Evolutionary conservation across 2,888 invertebrate species (phyloP).

Genomic region (Noctua janthe): DNA sequence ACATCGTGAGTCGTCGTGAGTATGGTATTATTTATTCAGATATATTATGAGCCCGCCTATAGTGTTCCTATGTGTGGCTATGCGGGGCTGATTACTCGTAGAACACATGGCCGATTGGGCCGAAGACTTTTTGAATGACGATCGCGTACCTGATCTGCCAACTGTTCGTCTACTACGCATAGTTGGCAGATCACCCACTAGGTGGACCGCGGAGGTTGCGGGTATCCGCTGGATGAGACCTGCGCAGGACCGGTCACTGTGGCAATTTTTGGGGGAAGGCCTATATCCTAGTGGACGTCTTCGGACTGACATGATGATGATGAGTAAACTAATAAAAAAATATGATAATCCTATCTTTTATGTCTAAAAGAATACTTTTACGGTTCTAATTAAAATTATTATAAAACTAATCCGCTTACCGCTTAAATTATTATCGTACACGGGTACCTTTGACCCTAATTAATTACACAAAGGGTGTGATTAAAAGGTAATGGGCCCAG

Average conservation of each 20-base stretch:
- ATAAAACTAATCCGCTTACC: slow-evolving; percentile 79
- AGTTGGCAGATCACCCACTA: background rate
- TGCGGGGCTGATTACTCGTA: background rate
- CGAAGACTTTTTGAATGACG: background rate
- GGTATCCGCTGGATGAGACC: background rate
- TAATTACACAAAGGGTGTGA: slow-evolving; percentile 84
- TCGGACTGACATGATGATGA: background rate
- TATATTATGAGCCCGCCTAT: background rate
- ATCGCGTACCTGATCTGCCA: background rate
- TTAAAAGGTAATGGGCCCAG: slow-evolving; percentile 82
- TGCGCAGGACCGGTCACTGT: background rate
- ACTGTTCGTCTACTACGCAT: background rate
- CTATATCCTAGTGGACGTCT: background rate
- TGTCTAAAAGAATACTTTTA: slow-evolving; percentile 44
- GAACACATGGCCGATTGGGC: background rate
- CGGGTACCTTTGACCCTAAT: slow-evolving; percentile 82
- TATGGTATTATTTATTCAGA: background rate
- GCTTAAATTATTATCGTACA: slow-evolving; percentile 76
- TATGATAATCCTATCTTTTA: background rate
- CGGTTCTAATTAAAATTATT: slow-evolving; percentile 78
- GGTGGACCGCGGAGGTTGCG: background rate
- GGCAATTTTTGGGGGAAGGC: background rate
- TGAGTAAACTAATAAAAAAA: background rate
- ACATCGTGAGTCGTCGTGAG: too few relatives aligned
- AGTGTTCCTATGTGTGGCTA: background rate